phyloP scores from a whole-genome alignment of 2,113 vertebrate species.

The Petrocephalus microphthalmus region DNA sequence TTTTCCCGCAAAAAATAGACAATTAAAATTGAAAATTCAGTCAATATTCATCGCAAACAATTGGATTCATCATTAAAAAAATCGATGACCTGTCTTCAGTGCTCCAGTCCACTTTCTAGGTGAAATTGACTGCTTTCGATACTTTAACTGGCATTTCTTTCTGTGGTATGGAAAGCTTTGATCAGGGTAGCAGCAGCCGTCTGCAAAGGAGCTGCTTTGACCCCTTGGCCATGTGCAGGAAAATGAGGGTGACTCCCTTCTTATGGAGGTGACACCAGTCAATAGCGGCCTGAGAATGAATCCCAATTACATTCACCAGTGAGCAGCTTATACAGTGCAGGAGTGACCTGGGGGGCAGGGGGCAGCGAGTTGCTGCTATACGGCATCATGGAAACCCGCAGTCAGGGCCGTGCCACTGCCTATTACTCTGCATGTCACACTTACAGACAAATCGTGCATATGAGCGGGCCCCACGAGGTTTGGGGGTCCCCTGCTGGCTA shows the following conservation, averaged over 20 bases:
- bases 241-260: background rate
- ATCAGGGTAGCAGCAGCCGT: background rate
- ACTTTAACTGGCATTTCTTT: background rate
- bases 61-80: background rate
- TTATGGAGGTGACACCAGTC: too few relatives aligned
- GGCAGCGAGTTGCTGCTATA: background rate
- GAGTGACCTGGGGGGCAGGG: background rate
- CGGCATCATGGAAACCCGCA: background rate
- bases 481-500: background rate
- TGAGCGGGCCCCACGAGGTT: background rate
- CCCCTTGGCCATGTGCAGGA: background rate
- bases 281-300: background rate
- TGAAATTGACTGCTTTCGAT: conserved; percentile 3
- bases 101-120: background rate
- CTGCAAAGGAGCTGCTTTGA: background rate
- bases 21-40: conserved; percentile 5
- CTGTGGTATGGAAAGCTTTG: background rate
- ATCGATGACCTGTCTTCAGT: background rate
- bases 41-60: background rate
- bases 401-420: background rate
- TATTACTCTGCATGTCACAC: background rate
- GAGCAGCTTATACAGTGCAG: too few relatives aligned
- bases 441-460: background rate
- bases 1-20: background rate
- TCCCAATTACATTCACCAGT: background rate